Evolutionary conservation across 2,888 invertebrate species (phyloP).

Genomic region (Strigamia crassipes): DNA sequence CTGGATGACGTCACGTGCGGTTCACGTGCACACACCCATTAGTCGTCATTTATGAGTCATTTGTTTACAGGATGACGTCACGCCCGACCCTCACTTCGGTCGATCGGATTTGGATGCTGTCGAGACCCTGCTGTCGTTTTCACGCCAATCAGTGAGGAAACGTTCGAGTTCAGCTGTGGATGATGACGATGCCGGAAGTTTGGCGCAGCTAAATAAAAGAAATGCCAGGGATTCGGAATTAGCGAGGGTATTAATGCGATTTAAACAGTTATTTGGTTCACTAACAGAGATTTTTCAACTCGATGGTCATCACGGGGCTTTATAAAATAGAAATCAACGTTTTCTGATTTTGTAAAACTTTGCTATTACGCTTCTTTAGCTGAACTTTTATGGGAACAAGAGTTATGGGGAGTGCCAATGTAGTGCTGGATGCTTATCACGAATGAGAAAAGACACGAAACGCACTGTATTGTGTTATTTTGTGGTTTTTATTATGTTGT

Average conservation of each 20-base stretch:
- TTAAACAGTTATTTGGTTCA: not conserved
- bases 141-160: constrained; percentile 51
- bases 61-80: constrained; percentile 51
- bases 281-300: no score
- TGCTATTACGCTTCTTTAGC: no score
- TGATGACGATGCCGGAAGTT: constrained; percentile 69
- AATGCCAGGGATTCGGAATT: constrained; percentile 51
- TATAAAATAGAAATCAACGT: no score
- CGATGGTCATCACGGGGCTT: no score
- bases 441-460: no score
- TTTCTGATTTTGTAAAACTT: no score
- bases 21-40: constrained; percentile 69
- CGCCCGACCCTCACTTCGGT: constrained; percentile 17
- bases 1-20: constrained; percentile 80
- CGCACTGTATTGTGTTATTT: no score
- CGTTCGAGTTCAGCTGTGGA: constrained; percentile 86
- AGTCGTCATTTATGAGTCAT: constrained; percentile 5
- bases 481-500: no score
- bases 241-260: constrained; percentile 49
- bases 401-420: no score
- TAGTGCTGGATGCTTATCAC: no score
- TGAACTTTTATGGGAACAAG: no score
- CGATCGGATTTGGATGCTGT: constrained; percentile 57
- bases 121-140: constrained; percentile 58
- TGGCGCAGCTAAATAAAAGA: constrained; percentile 62